A percentile compares a stretch with the other conserved stretches of the same genome.
Conservation (phyloP, 2,888 invertebrate species). For the Myopa tessellatipennis region DNA sequence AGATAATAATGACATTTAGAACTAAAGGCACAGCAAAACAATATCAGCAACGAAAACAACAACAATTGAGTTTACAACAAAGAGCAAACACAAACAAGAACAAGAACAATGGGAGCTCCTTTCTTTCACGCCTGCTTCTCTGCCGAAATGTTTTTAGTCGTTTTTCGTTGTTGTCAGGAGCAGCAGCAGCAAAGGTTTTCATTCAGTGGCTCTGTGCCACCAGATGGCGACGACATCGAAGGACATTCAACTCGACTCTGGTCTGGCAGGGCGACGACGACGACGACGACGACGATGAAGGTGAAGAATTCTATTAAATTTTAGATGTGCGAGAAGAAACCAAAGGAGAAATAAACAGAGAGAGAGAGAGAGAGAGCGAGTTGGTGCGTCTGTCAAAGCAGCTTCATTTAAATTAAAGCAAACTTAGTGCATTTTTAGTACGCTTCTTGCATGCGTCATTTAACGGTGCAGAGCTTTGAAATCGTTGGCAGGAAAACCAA, state of each 20-base stretch:
- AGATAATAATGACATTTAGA: background rate
- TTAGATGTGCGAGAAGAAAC: background rate
- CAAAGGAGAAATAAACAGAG: too few species aligned
- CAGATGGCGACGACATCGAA: background rate
- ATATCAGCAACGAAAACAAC: background rate
- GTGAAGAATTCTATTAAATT: background rate
- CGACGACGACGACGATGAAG: background rate
- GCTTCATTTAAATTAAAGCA: conserved; percentile 15
- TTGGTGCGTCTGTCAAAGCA: background rate
- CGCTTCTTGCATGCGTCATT: background rate
- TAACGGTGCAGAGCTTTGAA: background rate
- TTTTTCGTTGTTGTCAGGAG: background rate
- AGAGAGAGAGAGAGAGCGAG: background rate
- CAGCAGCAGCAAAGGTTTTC: background rate
- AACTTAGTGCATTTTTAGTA: background rate
- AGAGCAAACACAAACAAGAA: background rate
- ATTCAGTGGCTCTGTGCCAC: background rate
- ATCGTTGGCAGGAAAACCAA: background rate
- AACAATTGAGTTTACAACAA: background rate
- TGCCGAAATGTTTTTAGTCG: background rate
- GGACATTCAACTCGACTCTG: conserved; percentile 41
- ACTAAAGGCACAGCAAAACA: conserved; percentile 2
- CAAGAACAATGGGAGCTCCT: background rate
- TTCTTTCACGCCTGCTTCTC: background rate
- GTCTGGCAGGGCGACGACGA: background rate